Evolutionary conservation across 2,888 invertebrate genomes (phyloP).

Genomic region (Thereva unica): DNA sequence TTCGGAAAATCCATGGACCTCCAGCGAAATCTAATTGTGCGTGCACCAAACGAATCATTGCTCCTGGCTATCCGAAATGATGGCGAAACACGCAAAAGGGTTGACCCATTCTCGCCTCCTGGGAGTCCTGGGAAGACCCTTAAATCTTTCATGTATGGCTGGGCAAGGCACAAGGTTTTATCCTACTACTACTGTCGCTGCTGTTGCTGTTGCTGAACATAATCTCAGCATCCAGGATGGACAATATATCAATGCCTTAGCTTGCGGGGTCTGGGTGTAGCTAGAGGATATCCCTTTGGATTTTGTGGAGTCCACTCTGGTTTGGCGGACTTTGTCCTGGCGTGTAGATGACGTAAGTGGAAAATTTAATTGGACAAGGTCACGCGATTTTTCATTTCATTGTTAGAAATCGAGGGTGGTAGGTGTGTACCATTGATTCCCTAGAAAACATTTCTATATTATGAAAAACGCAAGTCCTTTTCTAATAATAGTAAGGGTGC

Average conservation of each 20-base stretch:
- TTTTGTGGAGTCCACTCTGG: conserved; percentile 13
- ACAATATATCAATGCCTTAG: conserved; percentile 24
- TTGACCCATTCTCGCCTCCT: conserved; percentile 7
- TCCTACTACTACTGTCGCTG: not conserved
- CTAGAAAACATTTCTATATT: no score
- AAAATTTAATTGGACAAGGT: conserved; percentile 38
- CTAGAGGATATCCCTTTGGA: conserved; percentile 5
- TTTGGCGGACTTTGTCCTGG: not conserved
- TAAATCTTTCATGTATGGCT: conserved; percentile 21
- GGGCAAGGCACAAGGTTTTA: not conserved
- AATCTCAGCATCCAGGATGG: conserved; percentile 36
- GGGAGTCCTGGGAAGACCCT: not conserved
- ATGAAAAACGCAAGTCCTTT: no score
- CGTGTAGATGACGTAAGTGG: conserved; percentile 35
- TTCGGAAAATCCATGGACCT: conserved; percentile 5
- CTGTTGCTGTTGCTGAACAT: conserved; percentile 12
- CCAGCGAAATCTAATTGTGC: conserved; percentile 32
- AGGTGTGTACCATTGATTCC: no score
- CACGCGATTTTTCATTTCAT: conserved; percentile 33
- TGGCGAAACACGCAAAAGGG: conserved; percentile 33
- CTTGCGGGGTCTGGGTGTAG: not conserved
- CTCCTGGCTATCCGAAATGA: conserved; percentile 18
- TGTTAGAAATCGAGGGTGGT: no score
- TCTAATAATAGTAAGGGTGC: no score
- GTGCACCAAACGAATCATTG: conserved; percentile 34